Evolutionary conservation across 2,113 vertebrate genomes (phyloP).

Genomic region (Lucifuga dentata): DNA sequence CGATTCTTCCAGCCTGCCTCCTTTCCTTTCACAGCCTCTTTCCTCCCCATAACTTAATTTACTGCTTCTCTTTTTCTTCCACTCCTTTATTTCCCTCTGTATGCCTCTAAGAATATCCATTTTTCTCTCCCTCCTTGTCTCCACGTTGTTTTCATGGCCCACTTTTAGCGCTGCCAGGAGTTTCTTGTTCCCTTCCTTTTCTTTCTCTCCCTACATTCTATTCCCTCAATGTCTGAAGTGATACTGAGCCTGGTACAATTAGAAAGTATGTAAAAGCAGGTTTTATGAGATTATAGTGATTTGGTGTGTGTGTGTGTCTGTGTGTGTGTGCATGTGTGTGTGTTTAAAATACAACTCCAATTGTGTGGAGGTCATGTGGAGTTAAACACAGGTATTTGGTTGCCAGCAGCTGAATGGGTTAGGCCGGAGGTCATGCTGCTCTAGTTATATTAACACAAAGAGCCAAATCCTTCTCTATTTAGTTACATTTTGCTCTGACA

Average conservation of each 20-base stretch:
- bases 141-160: conserved; percentile 50
- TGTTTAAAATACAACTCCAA: no score
- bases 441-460: background rate
- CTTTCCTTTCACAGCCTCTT: background rate
- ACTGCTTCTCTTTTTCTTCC: background rate
- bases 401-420: background rate
- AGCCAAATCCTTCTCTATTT: background rate
- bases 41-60: conserved; percentile 10
- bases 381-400: conserved; percentile 15
- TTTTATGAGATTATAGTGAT: background rate
- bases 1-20: background rate
- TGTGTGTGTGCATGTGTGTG: background rate
- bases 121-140: background rate
- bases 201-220: background rate
- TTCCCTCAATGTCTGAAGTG: conserved; percentile 6
- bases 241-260: background rate
- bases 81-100: background rate
- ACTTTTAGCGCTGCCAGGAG: conserved; percentile 34
- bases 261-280: background rate
- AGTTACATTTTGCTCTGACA: background rate
- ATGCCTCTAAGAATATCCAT: conserved; percentile 38
- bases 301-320: background rate
- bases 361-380: conserved; percentile 6
- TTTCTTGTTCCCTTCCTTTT: conserved; percentile 7
- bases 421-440: background rate